A percentile compares a stretch with the other conserved stretches of the same genome.
These are phyloP conservation scores for Rhadina sibilatrix DNA, from an alignment of 2,113 vertebrate genomes.

Conservation along the genomic window DNA sequence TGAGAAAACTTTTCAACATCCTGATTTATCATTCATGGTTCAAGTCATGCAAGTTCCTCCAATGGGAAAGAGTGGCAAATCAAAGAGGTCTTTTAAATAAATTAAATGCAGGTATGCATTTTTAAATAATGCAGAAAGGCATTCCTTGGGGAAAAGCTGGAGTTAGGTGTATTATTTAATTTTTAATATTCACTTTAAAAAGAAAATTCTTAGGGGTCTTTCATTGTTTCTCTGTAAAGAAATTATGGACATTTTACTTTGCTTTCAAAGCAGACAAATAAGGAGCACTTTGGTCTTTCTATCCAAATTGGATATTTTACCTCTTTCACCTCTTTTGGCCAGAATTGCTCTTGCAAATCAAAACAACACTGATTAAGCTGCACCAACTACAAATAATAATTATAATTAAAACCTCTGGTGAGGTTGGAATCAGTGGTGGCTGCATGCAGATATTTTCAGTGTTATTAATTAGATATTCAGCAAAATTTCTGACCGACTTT, in stretches of 20 bases:
- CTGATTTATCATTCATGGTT: not conserved
- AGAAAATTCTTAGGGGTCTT: not conserved
- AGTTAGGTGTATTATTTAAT: not conserved
- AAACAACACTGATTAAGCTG: not conserved
- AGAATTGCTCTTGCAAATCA: not conserved
- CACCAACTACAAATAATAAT: not conserved
- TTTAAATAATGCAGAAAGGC: not conserved
- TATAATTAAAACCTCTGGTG: not conserved
- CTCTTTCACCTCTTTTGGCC: not conserved
- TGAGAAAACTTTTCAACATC: not conserved
- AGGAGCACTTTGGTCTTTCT: accelerated
- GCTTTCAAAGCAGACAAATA: not conserved
- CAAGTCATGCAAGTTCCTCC: not conserved
- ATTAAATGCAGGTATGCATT: not conserved
- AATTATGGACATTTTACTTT: not conserved
- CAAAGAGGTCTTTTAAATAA: not conserved
- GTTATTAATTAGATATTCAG: not conserved
- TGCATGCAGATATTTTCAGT: not conserved
- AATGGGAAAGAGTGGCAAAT: not conserved
- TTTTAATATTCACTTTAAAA: not conserved
- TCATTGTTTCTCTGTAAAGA: not conserved
- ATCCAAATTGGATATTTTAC: too few relatives aligned
- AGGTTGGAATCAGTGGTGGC: not conserved
- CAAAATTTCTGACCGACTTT: not conserved
- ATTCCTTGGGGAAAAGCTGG: not conserved